Evolutionary conservation across 2,797 vertebrate genomes (phyloP), one percentile per base, ranked within the genome.

Genomic region (Etheostoma nigrum): DNA sequence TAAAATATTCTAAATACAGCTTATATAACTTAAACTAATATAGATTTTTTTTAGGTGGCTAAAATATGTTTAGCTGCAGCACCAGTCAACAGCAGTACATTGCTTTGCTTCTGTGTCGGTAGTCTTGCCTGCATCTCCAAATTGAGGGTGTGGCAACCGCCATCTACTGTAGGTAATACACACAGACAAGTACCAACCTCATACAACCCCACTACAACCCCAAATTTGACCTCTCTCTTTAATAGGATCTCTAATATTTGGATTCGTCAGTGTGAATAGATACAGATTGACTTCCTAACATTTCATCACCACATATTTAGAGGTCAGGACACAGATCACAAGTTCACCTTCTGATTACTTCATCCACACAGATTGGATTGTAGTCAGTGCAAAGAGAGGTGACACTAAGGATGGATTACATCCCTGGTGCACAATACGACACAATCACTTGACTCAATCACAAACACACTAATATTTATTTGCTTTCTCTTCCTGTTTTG

Each of bases 351-450:
- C n/a, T 36, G 53, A 81, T 86, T 61, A 57, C 45, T 49, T 70
- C 62, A 70, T 63, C 64, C 65, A 60, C 66, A 69, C 8, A 83
- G 55, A 79, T 52, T 67, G 62, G 48, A 67, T 52, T 53, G 30
- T 61, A 57, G 58, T 66, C 59, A 53, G 72, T n/a, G 36, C 75
- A 64, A 63, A 72, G 47, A 53, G 36, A 42, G 65, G 62, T 30
- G 72, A 68, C 19, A 75, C 49, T 7, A 45, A 67, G 65, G 80
- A 76, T 36, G 54, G 74, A 86, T 81, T 88, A 72, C 23, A 69
- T 62, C 69, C 18, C n/a, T 30, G 49, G 55, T 23, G 23, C 58
- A 63, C 58, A 76, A 68, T 42, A 79, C 60, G 66, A 64, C 61
- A 42, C 53, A 81, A 59, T 82, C 72, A 51, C n/a, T 59, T 14